Base-by-base conservation (phyloP, 2,797 vertebrate species). In the Huso huso region DNA sequence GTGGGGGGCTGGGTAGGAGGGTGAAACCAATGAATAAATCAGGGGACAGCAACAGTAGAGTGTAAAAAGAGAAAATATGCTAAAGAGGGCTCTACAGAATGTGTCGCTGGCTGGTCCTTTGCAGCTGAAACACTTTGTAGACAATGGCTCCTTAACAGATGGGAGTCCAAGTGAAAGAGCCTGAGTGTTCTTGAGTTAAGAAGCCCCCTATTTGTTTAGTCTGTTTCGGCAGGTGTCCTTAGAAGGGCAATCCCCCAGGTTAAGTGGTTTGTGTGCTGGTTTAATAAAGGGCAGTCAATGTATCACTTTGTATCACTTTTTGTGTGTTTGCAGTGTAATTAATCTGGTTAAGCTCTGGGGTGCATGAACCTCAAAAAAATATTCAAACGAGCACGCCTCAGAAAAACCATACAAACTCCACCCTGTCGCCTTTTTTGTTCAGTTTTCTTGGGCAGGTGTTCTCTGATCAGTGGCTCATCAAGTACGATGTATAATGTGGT, bases 11-110 rank as follows among this genome's bases (percentile, higher is more conserved):
- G 68, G 67, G 84, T 84, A 71, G 83, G 82, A 86, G 88, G 87
- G 87, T 92, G 90, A 94, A 95, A 94, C 89, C 93, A 92, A 96
- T 97, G 96, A 98, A 98, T 98, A 97, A 98, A 97, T 97, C 93
- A 96, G 88, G 84, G 83, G 75, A 73, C 78, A 74, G 82, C 84
- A 88, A 88, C 82, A 86, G 85, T 85, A 81, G 79, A 78, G 78
- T 61, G 60, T 57, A 49, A 50, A 1, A 48, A 84, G 90, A 88
- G 87, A 88, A 87, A 88, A 94, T 92, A 93, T 93, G 91, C 90
- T 93, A 91, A 93, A 88, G 86, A 89, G 88, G 84, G 87, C 90
- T 88, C 82, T 86, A 87, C 84, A 87, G 89, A 83, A 83, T 84
- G 79, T 81, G 84, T 83, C 82, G 81, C 84, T 76, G 75, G 86